phyloP scores from a whole-genome alignment of 2,888 invertebrate species.

The Nineta flava region DNA sequence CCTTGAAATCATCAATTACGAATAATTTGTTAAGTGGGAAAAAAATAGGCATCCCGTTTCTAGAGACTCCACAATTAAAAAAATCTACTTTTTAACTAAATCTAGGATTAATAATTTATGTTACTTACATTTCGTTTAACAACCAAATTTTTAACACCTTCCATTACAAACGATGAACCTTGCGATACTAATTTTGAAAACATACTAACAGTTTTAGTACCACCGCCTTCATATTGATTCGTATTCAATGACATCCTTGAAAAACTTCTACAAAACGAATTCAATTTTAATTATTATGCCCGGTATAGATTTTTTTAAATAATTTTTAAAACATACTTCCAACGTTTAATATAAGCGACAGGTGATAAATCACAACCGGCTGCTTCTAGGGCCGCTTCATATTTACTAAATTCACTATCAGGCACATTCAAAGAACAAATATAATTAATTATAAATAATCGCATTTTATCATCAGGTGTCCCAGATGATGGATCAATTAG shows the following conservation, averaged over 20 bases:
- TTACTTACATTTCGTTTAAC: slow-evolving; percentile 89
- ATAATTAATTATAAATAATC: slow-evolving; percentile 84
- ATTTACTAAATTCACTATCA: slow-evolving; percentile 71
- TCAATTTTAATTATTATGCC: background rate
- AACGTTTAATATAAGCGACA: slow-evolving; percentile 77
- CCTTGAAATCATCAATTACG: no score
- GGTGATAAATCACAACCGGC: slow-evolving; percentile 78
- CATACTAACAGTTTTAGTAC: slow-evolving; percentile 94
- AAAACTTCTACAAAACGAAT: slow-evolving; percentile 41
- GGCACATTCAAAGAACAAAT: slow-evolving; percentile 68
- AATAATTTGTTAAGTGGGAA: no score
- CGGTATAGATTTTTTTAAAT: background rate
- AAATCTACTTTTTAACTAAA: no score
- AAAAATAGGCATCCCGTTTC: no score
- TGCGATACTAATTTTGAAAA: slow-evolving; percentile 94
- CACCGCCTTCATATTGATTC: slow-evolving; percentile 79
- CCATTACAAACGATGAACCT: slow-evolving; percentile 98
- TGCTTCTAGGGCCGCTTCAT: slow-evolving; percentile 57
- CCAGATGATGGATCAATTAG: slow-evolving; percentile 77
- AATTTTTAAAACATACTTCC: slow-evolving; percentile 54
- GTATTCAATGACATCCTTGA: slow-evolving; percentile 56
- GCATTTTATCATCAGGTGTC: slow-evolving; percentile 78
- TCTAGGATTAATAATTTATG: background rate
- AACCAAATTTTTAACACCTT: slow-evolving; percentile 96
- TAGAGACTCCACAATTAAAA: no score